These are phyloP conservation scores for Sylvilagus bachmani DNA, from an alignment of 2,113 vertebrate species.

Conservation along the genomic window DNA sequence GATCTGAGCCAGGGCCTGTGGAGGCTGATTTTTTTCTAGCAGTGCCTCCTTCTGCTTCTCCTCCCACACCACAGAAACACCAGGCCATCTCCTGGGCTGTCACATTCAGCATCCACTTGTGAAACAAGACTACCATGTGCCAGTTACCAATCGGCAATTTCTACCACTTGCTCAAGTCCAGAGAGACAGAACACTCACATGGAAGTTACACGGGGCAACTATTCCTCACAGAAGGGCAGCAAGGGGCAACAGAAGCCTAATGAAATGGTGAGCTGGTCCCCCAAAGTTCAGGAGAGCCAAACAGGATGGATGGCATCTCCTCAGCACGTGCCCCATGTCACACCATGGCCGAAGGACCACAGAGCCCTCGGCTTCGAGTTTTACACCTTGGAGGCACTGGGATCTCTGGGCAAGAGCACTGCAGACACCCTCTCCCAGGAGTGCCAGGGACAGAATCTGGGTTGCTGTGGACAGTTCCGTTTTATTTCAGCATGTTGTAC, in stretches of 20 bases:
- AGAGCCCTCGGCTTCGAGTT: background rate
- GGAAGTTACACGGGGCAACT: background rate
- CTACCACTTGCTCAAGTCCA: background rate
- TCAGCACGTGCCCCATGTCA: too few relatives aligned
- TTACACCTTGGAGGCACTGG: background rate
- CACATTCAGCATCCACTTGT: background rate
- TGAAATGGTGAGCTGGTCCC: background rate
- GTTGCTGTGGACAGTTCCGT: background rate
- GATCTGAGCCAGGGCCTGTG: background rate
- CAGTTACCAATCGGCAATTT: background rate
- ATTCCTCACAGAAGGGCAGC: background rate
- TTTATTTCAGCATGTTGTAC: background rate
- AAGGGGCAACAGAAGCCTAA: background rate
- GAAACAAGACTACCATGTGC: background rate
- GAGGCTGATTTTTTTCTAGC: background rate
- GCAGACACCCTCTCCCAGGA: background rate
- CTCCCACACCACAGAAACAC: background rate
- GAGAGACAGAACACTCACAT: background rate
- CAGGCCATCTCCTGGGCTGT: background rate
- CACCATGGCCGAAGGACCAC: background rate
- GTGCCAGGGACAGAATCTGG: too few relatives aligned
- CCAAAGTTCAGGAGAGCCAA: background rate
- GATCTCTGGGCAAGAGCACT: background rate
- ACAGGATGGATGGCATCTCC: background rate
- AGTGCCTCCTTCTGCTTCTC: background rate